Percentiles rank a stretch among this genome's conserved stretches.
Evolutionary conservation across 2,113 vertebrate genomes (phyloP).

Genomic region (Malurus alboscapulatus): DNA sequence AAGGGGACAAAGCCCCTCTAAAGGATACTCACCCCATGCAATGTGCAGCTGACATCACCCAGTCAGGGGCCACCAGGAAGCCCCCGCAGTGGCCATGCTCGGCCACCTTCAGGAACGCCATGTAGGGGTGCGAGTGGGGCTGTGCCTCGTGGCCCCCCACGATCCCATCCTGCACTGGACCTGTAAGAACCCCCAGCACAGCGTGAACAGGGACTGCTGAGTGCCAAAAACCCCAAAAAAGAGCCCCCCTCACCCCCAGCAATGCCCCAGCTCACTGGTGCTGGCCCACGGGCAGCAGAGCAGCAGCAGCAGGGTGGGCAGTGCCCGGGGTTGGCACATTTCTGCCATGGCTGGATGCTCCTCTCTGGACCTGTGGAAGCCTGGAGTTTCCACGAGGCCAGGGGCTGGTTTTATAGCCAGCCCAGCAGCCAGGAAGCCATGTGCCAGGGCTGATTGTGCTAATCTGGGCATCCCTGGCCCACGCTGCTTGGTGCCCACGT

Average conservation of each 20-base stretch:
- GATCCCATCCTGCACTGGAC: neutral
- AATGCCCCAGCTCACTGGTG: neutral
- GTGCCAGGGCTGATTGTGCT: conserved; percentile 9
- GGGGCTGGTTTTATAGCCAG: conserved; percentile 7
- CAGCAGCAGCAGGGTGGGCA: conserved; percentile 2
- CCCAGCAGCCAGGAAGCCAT: neutral
- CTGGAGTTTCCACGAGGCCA: neutral
- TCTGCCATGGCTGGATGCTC: rapidly evolving
- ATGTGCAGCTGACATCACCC: conserved; percentile 63
- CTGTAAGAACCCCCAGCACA: neutral
- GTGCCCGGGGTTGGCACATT: neutral
- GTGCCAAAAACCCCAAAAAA: neutral
- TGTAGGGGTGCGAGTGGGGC: conserved; percentile 62
- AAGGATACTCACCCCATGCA: conserved; percentile 38
- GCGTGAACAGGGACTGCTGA: neutral
- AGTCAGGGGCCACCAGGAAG: conserved; percentile 53
- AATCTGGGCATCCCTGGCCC: neutral
- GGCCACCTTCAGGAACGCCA: neutral
- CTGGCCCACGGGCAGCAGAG: neutral
- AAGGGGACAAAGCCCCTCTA: rapidly evolving
- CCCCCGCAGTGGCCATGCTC: rapidly evolving
- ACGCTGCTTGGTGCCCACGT: neutral
- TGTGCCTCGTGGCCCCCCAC: conserved; percentile 44
- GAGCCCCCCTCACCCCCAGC: rapidly evolving
- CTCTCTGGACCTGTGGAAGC: too few relatives aligned